Conservation (phyloP, 2,797 vertebrate species). For the Sebastes matsubarae region DNA sequence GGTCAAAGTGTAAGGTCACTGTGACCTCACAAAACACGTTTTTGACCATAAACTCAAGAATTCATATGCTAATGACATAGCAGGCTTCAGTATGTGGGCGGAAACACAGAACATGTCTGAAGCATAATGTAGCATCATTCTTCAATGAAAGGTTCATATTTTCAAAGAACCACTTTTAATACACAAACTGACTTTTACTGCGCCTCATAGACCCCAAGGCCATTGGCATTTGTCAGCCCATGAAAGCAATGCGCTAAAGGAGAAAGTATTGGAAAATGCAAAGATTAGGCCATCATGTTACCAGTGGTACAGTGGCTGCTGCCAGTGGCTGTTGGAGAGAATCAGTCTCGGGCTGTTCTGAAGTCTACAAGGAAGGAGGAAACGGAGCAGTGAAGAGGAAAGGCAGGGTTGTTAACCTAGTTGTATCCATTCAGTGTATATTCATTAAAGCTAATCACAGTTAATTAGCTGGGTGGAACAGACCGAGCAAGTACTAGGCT, state of each 20-base stretch:
- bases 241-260: slow-evolving; percentile 3
- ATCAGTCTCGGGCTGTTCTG: slow-evolving; percentile 4
- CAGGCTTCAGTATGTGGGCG: too few species aligned
- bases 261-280: not conserved
- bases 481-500: slow-evolving; percentile 9
- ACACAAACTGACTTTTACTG: too few species aligned
- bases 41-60: too few species aligned
- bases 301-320: slow-evolving; percentile 8
- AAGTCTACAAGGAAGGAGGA: not conserved
- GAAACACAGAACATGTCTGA: too few species aligned
- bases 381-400: not conserved
- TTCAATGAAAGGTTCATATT: too few species aligned
- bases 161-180: too few species aligned
- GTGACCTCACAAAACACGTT: too few species aligned
- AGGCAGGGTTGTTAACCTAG: slow-evolving; percentile 9
- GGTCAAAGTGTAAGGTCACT: too few species aligned
- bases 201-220: not conserved
- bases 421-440: slow-evolving; percentile 11
- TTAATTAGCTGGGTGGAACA: slow-evolving; percentile 34
- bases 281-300: not conserved
- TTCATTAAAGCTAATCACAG: slow-evolving; percentile 49
- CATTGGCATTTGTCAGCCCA: slow-evolving; percentile 41
- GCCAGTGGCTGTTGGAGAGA: slow-evolving; percentile 24
- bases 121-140: too few species aligned
- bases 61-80: too few species aligned